Evolutionary conservation across 2,113 vertebrate genomes (phyloP).

Genomic region (Semnopithecus entellus): DNA sequence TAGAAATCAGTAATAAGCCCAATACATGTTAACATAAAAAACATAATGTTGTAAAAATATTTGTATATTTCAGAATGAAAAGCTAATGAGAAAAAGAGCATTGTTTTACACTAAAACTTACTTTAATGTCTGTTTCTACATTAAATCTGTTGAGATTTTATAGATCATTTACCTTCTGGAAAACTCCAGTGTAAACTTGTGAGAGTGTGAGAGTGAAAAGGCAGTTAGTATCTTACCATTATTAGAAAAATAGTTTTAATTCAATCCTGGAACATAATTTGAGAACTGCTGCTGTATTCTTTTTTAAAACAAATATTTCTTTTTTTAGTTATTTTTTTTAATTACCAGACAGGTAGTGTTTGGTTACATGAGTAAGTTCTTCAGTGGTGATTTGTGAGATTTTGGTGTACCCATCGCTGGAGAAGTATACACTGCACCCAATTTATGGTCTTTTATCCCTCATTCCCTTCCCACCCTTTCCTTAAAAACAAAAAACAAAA

Average conservation of each 20-base stretch:
- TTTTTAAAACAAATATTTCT: background rate
- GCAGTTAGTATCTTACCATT: background rate
- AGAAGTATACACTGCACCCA: no score
- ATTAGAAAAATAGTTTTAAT: constrained; percentile 23
- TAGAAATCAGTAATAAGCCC: background rate
- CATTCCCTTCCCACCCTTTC: no score
- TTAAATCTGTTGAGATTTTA: background rate
- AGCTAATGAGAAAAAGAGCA: background rate
- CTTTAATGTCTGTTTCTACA: background rate
- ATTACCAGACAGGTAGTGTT: no score
- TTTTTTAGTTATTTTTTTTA: no score
- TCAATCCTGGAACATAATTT: background rate
- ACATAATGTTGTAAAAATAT: background rate
- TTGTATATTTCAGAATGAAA: background rate
- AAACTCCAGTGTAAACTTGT: background rate
- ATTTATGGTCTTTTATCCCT: no score
- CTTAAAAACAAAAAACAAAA: no score
- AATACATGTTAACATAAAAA: background rate
- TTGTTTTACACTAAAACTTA: background rate
- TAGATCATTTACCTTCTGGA: background rate
- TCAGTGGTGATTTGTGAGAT: no score
- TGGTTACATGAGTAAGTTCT: no score
- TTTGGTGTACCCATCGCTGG: no score
- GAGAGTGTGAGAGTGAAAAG: background rate
- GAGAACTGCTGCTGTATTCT: background rate